Percentiles rank a stretch among this genome's conserved stretches.
Evolutionary conservation across 2,888 invertebrate species (phyloP).

Genomic region (Zele albiditarsus): DNA sequence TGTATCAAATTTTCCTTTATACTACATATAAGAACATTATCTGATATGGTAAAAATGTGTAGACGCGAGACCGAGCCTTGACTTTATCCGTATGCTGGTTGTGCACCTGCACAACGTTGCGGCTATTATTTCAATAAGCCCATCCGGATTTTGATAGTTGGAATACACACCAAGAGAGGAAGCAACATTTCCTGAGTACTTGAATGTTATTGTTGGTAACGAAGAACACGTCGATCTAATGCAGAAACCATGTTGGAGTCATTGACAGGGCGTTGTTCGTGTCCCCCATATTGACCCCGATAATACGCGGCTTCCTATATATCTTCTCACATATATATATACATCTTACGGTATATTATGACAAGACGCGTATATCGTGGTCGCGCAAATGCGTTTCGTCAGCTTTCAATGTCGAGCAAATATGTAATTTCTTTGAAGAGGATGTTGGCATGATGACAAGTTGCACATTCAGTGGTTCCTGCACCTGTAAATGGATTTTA

Average conservation of each 20-base stretch:
- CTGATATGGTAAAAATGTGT: constrained; percentile 20
- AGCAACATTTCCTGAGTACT: constrained; percentile 56
- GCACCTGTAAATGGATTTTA: not conserved
- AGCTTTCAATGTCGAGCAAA: constrained; percentile 34
- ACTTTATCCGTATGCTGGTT: not conserved
- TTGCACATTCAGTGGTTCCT: not conserved
- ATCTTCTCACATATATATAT: constrained; percentile 24
- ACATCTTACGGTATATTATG: not conserved
- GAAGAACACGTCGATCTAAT: constrained; percentile 71
- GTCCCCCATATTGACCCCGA: constrained; percentile 62
- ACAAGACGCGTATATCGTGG: not conserved
- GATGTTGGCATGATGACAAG: not conserved
- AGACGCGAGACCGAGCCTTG: not conserved
- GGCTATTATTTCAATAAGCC: constrained; percentile 4
- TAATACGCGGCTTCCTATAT: constrained; percentile 58
- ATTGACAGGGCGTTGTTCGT: constrained; percentile 43
- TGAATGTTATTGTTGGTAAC: constrained; percentile 66
- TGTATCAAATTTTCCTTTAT: no score
- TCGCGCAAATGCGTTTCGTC: constrained; percentile 41
- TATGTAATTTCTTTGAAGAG: not conserved
- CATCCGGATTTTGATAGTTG: constrained; percentile 59
- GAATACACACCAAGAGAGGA: constrained; percentile 43
- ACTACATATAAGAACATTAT: constrained; percentile 27
- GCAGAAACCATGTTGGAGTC: constrained; percentile 69
- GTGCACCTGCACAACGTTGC: constrained; percentile 38